These are phyloP conservation scores for Nineta flava DNA, from an alignment of 2,888 invertebrate genomes.

Conservation along the genomic window DNA sequence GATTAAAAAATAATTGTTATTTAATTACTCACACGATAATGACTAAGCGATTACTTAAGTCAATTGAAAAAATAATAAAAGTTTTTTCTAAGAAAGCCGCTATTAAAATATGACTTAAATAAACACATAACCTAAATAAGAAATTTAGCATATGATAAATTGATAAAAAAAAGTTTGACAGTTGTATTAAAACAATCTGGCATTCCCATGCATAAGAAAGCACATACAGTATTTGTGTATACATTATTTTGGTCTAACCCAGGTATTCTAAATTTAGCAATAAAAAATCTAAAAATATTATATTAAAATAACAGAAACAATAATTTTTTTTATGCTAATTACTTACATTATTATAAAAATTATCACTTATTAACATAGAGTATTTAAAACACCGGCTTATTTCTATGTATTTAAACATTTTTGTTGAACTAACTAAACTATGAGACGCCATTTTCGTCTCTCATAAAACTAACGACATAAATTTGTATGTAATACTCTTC, in stretches of 20 bases:
- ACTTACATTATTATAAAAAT: conserved; percentile 5
- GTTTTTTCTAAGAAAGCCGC: too few species aligned
- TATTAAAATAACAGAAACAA: not conserved
- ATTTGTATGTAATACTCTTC: too few species aligned
- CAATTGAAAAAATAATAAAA: too few species aligned
- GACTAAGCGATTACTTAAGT: too few species aligned
- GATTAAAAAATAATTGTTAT: too few species aligned
- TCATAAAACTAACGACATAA: not conserved
- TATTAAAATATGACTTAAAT: too few species aligned
- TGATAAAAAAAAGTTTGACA: not conserved
- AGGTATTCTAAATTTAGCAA: not conserved
- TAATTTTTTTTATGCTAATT: not conserved
- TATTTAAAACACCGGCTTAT: conserved; percentile 5
- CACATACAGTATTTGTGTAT: not conserved
- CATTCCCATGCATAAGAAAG: not conserved
- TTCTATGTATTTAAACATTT: conserved; percentile 5
- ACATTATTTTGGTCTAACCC: not conserved
- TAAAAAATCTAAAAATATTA: not conserved
- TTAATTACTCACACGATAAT: too few species aligned
- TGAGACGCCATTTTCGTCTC: conserved; percentile 5
- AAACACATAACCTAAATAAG: too few species aligned
- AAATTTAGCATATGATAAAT: not conserved
- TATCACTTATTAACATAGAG: conserved; percentile 6
- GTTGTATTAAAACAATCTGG: not conserved
- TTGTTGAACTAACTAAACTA: conserved; percentile 5